Base-by-base conservation (phyloP, 2,797 vertebrate species). In the Tympanoctomys barrerae region DNA sequence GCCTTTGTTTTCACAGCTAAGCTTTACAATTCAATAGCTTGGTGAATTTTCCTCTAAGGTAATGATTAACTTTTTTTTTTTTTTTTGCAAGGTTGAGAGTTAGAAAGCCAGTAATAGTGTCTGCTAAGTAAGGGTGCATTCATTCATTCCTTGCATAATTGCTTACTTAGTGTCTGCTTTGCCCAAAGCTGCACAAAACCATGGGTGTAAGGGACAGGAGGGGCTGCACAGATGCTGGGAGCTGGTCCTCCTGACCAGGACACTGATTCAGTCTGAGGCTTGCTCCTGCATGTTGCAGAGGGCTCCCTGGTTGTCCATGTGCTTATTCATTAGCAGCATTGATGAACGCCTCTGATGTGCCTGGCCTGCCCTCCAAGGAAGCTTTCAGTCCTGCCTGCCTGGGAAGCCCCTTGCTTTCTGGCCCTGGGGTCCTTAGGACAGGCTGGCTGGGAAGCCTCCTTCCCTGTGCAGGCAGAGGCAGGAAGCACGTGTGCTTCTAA, bases 161-260 rank as follows among this genome's bases (percentile, higher is more conserved):
- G 3, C n/a, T 96, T 92, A 39, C 42, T 89, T 9, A 78, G 73
- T 66, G 61, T 86, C 31, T 93, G 19, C 59, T 90, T 95, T 87
- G 78, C 21, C 1, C 59, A 36, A 79, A 33, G 28, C 13, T 64
- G 4, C 80, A 21, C 18, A 24, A n/a, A 19, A 5, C 28, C 5
- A 0, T 64, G 61, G 28, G 16, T 36, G 13, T 39, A 24, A 82
- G 19, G 16, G 36, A 75, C 39, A 26, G 2, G 7, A 82, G 66
- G 13, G 86, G 39, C 7, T 7, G 19, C 42, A 31, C 22, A 21
- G 61, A 18, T 10, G 13, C 11, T 5, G 24, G 26, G 39, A n/a
- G 5, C 54, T 62, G 9, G 22, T 57, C 59, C 33, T 71, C 3
- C 13, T n/a, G 62, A 0, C 7, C n/a, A 26, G 19, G 21, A 62